These are phyloP conservation scores for Epistrophe grossulariae DNA, from an alignment of 2,888 invertebrate genomes.

Conservation along the genomic window DNA sequence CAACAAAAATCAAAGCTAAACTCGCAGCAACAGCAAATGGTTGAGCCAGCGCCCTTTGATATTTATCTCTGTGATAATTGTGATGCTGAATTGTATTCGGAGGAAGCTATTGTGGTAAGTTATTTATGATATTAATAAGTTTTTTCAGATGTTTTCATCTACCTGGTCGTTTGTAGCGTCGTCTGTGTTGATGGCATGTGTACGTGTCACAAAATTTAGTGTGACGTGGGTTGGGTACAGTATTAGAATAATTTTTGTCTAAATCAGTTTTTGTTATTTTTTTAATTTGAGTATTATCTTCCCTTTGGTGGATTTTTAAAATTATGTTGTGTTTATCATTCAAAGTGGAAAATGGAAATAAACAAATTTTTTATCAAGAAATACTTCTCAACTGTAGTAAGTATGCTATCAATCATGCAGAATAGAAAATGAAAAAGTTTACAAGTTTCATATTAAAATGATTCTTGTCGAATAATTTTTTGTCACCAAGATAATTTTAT, in stretches of 20 bases:
- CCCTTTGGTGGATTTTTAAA: neutral
- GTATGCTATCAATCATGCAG: neutral
- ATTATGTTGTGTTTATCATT: neutral
- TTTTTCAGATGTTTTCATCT: conserved; percentile 1
- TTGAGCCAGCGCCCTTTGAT: conserved; percentile 86
- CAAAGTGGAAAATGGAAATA: neutral
- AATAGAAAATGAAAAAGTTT: neutral
- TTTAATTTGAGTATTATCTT: neutral
- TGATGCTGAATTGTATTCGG: conserved; percentile 88
- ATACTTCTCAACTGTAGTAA: neutral
- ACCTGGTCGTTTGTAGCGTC: neutral
- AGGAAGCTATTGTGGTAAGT: conserved; percentile 85
- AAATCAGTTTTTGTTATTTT: neutral
- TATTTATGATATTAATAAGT: neutral
- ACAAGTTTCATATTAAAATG: neutral
- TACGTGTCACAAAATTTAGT: neutral
- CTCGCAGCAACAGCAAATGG: conserved; percentile 84
- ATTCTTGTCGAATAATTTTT: neutral
- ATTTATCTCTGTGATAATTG: conserved; percentile 91
- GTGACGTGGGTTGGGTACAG: neutral
- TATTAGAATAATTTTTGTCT: neutral
- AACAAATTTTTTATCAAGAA: neutral
- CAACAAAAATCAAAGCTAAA: conserved; percentile 83
- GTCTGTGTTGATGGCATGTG: neutral
- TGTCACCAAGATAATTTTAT: neutral